A percentile compares a stretch with the other conserved stretches of the same genome.
Conservation (phyloP, 2,888 invertebrate species). For the Patella caerulea region DNA sequence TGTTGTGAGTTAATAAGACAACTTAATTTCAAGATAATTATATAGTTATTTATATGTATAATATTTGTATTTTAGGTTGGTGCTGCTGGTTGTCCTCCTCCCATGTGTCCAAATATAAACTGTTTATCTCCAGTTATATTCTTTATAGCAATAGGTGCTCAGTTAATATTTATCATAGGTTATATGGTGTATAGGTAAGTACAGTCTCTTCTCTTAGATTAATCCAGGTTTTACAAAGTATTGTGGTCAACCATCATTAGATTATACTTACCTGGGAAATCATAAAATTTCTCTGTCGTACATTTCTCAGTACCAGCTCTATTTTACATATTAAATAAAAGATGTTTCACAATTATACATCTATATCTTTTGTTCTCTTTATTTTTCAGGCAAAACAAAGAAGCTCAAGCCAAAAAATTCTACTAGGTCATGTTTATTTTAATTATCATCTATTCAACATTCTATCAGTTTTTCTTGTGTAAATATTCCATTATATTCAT, state of each 20-base stretch:
- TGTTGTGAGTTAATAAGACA: no score
- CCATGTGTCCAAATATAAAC: constrained; percentile 29
- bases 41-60: neutral
- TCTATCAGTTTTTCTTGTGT: neutral
- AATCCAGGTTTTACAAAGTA: no score
- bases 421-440: constrained; percentile 40
- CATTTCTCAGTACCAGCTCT: no score
- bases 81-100: constrained; percentile 47
- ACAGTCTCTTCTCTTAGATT: neutral
- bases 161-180: constrained; percentile 59
- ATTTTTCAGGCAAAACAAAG: constrained; percentile 60
- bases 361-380: constrained; percentile 14
- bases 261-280: no score
- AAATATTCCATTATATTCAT: no score
- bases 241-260: no score
- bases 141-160: constrained; percentile 55
- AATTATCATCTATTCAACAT: neutral
- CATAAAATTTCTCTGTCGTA: no score
- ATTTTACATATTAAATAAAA: no score
- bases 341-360: no score
- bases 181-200: constrained; percentile 66
- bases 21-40: no score
- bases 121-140: constrained; percentile 61
- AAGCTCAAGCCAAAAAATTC: constrained; percentile 63
- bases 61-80: neutral